phyloP scores from a whole-genome alignment of 2,797 vertebrate species.

The Eulemur albifrons region DNA sequence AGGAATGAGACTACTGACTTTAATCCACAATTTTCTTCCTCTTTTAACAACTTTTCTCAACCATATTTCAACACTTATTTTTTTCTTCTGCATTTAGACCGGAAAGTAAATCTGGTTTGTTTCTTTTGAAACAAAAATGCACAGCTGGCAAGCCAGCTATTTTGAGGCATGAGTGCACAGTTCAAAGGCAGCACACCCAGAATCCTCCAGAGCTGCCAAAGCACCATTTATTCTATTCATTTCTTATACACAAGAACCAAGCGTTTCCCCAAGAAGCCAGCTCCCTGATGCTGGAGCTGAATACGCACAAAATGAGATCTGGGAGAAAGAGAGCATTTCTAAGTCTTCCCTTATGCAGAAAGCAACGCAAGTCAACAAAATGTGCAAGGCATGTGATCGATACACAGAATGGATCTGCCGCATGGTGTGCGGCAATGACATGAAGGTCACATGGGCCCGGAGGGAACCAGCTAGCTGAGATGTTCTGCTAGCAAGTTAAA shows the following conservation, averaged over 20 bases:
- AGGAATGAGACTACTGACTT: constrained; percentile 62
- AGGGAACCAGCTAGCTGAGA: constrained; percentile 88
- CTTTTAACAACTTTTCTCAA: constrained; percentile 51
- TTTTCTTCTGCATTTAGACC: constrained; percentile 2
- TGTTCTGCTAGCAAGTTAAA: constrained; percentile 92
- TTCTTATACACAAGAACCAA: not conserved
- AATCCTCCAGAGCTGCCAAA: not conserved
- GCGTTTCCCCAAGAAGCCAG: not conserved
- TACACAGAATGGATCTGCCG: constrained; percentile 63
- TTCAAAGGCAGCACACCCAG: not conserved
- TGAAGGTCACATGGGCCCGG: constrained; percentile 83
- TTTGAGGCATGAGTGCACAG: not conserved
- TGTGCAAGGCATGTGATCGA: constrained; percentile 2
- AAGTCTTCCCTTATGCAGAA: not conserved
- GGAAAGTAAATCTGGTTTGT: constrained; percentile 57
- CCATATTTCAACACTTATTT: constrained; percentile 20
- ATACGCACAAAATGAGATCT: not conserved
- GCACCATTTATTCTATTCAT: not conserved
- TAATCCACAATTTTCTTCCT: constrained; percentile 63
- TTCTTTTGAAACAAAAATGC: constrained; percentile 44
- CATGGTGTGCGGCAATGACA: constrained; percentile 77
- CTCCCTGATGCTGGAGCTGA: not conserved
- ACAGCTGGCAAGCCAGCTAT: not conserved
- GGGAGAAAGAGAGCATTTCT: not conserved
- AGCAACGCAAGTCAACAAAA: not conserved